Evolutionary conservation across 2,797 vertebrate species (phyloP).

Genomic region (Chaetophractus vellerosus): DNA sequence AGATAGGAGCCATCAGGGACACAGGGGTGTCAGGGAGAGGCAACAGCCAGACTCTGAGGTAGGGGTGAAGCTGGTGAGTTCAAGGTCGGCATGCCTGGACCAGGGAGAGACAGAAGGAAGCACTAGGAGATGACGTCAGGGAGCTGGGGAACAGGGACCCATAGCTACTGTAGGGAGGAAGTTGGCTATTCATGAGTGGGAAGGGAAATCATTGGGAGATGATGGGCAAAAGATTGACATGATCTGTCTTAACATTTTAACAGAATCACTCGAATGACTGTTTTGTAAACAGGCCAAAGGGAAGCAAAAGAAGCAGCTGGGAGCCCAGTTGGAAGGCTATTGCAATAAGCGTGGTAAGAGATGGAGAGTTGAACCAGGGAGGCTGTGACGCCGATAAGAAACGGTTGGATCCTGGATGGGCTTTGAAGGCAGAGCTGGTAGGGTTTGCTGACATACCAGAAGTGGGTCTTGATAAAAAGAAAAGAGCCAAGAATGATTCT

Average conservation of each 20-base stretch:
- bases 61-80: background rate
- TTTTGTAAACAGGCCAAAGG: background rate
- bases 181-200: background rate
- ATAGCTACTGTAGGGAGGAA: fast-evolving
- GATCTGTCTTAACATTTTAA: background rate
- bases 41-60: background rate
- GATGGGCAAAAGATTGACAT: background rate
- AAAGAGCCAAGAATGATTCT: no score
- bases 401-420: no score
- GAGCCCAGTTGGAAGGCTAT: background rate
- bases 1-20: no score
- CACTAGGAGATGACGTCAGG: background rate
- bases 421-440: background rate
- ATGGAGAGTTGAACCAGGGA: background rate
- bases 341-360: no score
- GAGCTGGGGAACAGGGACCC: background rate
- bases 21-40: background rate
- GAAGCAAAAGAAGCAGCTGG: background rate
- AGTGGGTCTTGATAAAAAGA: background rate
- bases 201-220: background rate
- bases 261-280: background rate
- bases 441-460: background rate
- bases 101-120: fast-evolving
- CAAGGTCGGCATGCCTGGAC: background rate
- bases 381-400: background rate